Evolutionary conservation across 2,888 invertebrate species (phyloP).

Genomic region (Lottia scabra): DNA sequence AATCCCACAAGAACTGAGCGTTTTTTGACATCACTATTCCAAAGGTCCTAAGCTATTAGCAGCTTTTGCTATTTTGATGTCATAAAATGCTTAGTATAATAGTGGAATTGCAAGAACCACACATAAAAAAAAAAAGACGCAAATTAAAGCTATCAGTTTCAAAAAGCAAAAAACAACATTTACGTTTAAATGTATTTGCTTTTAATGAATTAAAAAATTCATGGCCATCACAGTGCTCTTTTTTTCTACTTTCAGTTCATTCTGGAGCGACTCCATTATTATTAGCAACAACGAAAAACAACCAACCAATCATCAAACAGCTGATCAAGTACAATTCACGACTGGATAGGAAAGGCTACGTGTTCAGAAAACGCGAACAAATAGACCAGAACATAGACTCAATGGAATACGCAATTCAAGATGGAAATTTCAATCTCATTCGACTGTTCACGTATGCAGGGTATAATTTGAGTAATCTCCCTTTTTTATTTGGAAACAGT

Average conservation of each 20-base stretch:
- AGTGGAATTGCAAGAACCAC: no score
- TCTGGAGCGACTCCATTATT: constrained; percentile 51
- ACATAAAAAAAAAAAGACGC: no score
- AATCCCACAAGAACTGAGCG: no score
- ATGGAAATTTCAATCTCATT: constrained; percentile 44
- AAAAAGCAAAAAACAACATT: no score
- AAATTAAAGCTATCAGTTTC: no score
- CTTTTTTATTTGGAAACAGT: constrained; percentile 28
- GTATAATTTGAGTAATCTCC: constrained; percentile 39
- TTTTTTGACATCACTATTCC: no score
- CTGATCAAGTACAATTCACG: constrained; percentile 44
- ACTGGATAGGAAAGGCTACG: constrained; percentile 38
- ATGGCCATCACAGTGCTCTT: no score
- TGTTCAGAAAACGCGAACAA: constrained; percentile 36
- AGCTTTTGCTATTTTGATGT: no score
- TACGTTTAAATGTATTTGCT: no score
- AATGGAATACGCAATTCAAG: constrained; percentile 48
- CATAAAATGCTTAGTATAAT: no score
- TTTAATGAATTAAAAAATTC: no score
- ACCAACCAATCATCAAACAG: constrained; percentile 36
- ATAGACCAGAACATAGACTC: constrained; percentile 44
- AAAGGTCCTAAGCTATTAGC: no score
- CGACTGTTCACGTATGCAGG: constrained; percentile 42
- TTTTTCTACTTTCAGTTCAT: constrained; percentile 37
- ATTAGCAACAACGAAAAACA: constrained; percentile 45